Evolutionary conservation across 2,797 vertebrate genomes (phyloP).

Genomic region (Morus bassanus): DNA sequence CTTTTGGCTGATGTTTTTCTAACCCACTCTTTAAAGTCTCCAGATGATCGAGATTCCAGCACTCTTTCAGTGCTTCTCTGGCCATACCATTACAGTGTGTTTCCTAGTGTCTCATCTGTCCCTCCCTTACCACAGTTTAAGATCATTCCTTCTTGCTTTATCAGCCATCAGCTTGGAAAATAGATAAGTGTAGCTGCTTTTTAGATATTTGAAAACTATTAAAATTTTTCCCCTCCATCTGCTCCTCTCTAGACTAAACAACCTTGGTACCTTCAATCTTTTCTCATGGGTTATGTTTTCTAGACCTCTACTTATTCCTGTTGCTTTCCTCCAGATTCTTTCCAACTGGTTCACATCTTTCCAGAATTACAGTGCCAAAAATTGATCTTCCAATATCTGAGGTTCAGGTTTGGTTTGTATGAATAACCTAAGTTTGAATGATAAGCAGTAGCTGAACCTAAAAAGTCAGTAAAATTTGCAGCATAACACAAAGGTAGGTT

Average conservation of each 20-base stretch:
- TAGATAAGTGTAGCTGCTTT: not conserved
- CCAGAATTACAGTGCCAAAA: slow-evolving; percentile 11
- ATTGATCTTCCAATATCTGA: not conserved
- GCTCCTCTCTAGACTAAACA: slow-evolving; percentile 32
- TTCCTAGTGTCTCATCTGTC: not conserved
- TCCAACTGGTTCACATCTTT: slow-evolving; percentile 31
- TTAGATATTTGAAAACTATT: not conserved
- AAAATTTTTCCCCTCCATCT: not conserved
- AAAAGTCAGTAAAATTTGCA: not conserved
- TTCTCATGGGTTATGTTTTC: not conserved
- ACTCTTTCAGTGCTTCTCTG: not conserved
- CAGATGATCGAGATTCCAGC: not conserved
- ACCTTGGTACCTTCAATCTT: not conserved
- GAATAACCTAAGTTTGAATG: not conserved
- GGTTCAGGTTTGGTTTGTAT: not conserved
- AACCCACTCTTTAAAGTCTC: not conserved
- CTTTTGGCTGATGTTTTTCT: not conserved
- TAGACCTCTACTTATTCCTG: slow-evolving; percentile 13
- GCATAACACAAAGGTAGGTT: not conserved
- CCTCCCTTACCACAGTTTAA: not conserved
- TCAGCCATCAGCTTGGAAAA: slow-evolving; percentile 4
- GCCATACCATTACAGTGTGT: not conserved
- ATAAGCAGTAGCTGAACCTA: slow-evolving; percentile 1
- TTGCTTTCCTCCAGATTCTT: slow-evolving; percentile 12
- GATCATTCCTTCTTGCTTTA: slow-evolving; percentile 1